A percentile compares a stretch with the other conserved stretches of the same genome.
Evolutionary conservation across 1,140 invertebrate genomes (phyloP).

Genomic region (Cryptotermes secundus): DNA sequence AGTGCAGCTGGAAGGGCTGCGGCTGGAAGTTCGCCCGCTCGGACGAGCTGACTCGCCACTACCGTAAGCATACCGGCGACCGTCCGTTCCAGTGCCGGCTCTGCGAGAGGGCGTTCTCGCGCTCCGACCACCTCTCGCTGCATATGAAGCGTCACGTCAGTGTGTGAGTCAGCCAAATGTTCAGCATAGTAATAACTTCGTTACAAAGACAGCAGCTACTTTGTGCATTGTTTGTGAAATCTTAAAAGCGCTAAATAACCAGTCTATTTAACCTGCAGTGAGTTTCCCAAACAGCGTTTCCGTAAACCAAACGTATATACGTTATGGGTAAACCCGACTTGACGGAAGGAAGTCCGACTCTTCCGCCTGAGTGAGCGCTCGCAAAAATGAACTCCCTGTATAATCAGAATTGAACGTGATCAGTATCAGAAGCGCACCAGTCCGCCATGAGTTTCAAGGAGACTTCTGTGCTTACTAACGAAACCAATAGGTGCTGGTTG

Average conservation of each 20-base stretch:
- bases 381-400: too few species aligned
- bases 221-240: too few species aligned
- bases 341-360: too few species aligned
- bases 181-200: not conserved
- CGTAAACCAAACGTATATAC: too few species aligned
- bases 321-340: too few species aligned
- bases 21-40: constrained; percentile 71
- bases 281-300: too few species aligned
- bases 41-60: constrained; percentile 65
- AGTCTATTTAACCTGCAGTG: too few species aligned
- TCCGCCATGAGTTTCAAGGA: not conserved
- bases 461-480: not conserved
- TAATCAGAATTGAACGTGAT: too few species aligned
- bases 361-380: too few species aligned
- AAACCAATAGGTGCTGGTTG: not conserved
- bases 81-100: constrained; percentile 57
- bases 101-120: constrained; percentile 62
- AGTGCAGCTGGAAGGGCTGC: constrained; percentile 67
- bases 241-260: too few species aligned
- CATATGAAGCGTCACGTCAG: constrained; percentile 62
- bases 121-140: constrained; percentile 64
- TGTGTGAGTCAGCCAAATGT: constrained; percentile 38
- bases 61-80: constrained; percentile 59
- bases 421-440: not conserved
- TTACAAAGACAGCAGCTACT: too few species aligned